phyloP scores from a whole-genome alignment of 1,140 invertebrate genomes.

The Leptinotarsa undecemlineata region DNA sequence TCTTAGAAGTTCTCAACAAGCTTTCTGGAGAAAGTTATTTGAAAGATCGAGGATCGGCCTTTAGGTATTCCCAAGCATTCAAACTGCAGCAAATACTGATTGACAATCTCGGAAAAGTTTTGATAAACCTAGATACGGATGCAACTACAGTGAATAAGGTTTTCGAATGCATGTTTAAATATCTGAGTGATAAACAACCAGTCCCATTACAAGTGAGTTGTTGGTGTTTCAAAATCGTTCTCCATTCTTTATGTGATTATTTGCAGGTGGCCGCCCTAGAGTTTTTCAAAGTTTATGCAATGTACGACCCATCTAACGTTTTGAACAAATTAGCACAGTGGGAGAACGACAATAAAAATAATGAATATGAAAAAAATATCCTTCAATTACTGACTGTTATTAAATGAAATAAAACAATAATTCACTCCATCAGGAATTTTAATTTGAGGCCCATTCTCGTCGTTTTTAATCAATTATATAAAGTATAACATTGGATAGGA shows the following conservation, averaged over 20 bases:
- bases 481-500: no score
- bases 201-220: slow-evolving; percentile 62
- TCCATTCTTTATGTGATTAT: slow-evolving; percentile 5
- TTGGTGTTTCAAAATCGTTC: neutral
- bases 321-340: slow-evolving; percentile 30
- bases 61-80: slow-evolving; percentile 64
- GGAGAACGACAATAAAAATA: slow-evolving; percentile 7
- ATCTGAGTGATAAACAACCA: slow-evolving; percentile 65
- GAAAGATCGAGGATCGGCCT: slow-evolving; percentile 62
- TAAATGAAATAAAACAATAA: neutral
- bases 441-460: no score
- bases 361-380: slow-evolving; percentile 5
- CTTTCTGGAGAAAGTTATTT: slow-evolving; percentile 61
- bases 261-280: slow-evolving; percentile 35
- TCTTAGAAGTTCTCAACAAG: slow-evolving; percentile 59
- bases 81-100: slow-evolving; percentile 64
- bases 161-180: slow-evolving; percentile 57
- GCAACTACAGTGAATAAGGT: slow-evolving; percentile 58
- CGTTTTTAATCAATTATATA: no score
- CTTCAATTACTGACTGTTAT: neutral
- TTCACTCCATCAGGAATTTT: neutral
- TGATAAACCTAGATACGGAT: slow-evolving; percentile 59
- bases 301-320: slow-evolving; percentile 29
- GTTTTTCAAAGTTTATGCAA: slow-evolving; percentile 35
- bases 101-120: slow-evolving; percentile 58